Percentiles rank a stretch among this genome's conserved stretches.
Evolutionary conservation across 2,888 invertebrate species (phyloP).

Genomic region (Epsilonema sp.): DNA sequence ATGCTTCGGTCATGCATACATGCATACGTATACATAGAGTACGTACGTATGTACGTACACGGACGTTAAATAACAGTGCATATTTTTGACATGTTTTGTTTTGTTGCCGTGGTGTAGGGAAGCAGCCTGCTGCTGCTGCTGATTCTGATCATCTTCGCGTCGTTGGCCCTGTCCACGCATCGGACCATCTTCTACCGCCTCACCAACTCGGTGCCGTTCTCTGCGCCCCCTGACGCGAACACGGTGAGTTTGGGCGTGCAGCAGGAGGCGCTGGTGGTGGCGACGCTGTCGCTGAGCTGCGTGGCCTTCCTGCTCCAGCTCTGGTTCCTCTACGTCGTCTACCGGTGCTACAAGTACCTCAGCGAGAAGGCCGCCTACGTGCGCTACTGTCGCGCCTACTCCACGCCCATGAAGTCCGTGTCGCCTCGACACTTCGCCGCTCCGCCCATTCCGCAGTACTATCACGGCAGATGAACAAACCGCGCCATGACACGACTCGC

Average conservation of each 20-base stretch:
- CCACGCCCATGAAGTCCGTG: constrained; percentile 25
- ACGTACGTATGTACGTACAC: too few species aligned
- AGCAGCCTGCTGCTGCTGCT: too few species aligned
- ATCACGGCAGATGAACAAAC: too few species aligned
- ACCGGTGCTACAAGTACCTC: constrained; percentile 19
- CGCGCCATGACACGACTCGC: too few species aligned
- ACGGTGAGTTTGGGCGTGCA: constrained; percentile 18
- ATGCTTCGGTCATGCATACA: too few species aligned
- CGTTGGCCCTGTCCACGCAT: constrained; percentile 21
- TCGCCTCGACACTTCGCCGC: constrained; percentile 1
- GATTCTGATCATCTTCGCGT: constrained; percentile 16
- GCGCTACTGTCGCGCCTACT: constrained; percentile 25
- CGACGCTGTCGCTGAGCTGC: constrained; percentile 17
- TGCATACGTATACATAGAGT: too few species aligned
- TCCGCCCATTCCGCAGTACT: background rate
- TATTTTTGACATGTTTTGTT: background rate
- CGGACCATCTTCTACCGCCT: constrained; percentile 22
- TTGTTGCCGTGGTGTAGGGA: too few species aligned
- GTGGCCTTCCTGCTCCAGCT: constrained; percentile 17
- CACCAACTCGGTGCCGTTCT: constrained; percentile 23
- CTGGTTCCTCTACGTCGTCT: constrained; percentile 14
- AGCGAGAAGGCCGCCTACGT: constrained; percentile 23
- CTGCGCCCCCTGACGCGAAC: constrained; percentile 11
- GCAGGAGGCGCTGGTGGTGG: constrained; percentile 14
- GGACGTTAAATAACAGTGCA: too few species aligned